These are phyloP conservation scores for Stylophora pistillata DNA, from an alignment of 64 coral and sea anemone species.

Conservation along the genomic window DNA sequence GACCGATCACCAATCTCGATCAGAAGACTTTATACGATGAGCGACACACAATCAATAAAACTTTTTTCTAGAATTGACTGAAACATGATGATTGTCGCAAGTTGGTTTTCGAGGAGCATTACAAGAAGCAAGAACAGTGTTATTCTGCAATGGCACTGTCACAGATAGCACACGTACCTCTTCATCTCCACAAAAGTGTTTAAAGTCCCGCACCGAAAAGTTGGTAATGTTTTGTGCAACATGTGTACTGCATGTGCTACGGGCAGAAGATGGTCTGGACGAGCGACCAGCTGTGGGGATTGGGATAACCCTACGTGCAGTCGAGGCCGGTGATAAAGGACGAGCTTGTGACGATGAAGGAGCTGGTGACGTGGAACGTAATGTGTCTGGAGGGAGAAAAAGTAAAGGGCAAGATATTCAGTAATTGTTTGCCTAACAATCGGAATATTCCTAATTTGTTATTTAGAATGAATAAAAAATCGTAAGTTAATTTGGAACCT, in stretches of 20 bases:
- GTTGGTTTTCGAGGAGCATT: too few species aligned
- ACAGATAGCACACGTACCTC: constrained; percentile 25
- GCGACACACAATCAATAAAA: too few species aligned
- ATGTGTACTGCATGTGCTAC: constrained; percentile 11
- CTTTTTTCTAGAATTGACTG: too few species aligned
- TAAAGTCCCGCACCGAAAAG: constrained; percentile 71
- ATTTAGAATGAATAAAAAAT: neutral
- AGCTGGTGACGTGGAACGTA: constrained; percentile 42
- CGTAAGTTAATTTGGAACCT: neutral
- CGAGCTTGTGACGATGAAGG: neutral
- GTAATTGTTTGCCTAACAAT: neutral
- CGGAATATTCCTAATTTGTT: too few species aligned
- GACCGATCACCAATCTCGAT: too few species aligned
- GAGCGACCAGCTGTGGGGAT: constrained; percentile 40
- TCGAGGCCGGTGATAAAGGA: neutral
- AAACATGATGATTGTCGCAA: too few species aligned
- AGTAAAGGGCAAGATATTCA: neutral
- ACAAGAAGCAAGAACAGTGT: neutral
- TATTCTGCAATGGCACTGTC: neutral
- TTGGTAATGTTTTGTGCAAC: constrained; percentile 9
- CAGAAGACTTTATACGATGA: too few species aligned
- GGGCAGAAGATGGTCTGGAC: constrained; percentile 73
- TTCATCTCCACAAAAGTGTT: constrained; percentile 74
- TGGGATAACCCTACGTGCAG: constrained; percentile 16
- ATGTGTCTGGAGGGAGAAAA: neutral